Conservation (phyloP, 2,888 invertebrate genomes). For the Drosophila histrio region DNA sequence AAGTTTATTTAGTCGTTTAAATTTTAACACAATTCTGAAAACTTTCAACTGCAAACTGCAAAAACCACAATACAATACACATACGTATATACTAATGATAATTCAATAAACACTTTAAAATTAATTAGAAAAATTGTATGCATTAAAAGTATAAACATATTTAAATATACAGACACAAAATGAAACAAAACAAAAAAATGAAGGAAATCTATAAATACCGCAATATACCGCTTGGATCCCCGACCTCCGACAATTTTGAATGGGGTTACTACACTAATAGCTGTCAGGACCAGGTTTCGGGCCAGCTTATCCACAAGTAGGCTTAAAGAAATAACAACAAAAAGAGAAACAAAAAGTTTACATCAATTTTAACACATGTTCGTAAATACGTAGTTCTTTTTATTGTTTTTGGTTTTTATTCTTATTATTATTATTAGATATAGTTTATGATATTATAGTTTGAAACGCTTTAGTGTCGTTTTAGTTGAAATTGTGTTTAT, state of each 20-base stretch:
- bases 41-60: conserved; percentile 14
- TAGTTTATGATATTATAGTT: conserved; percentile 47
- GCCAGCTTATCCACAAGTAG: conserved; percentile 20
- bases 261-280: not conserved
- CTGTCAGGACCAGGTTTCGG: conserved; percentile 8
- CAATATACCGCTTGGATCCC: conserved; percentile 5
- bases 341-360: not conserved
- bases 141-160: conserved; percentile 44
- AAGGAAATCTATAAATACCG: conserved; percentile 16
- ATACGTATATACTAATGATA: conserved; percentile 58
- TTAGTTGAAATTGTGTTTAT: conserved; percentile 68
- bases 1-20: conserved; percentile 45
- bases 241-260: conserved; percentile 1
- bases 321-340: not conserved
- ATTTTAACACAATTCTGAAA: conserved; percentile 30
- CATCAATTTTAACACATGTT: conserved; percentile 27
- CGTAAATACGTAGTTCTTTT: conserved; percentile 8
- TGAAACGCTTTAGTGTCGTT: conserved; percentile 59
- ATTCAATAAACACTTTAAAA: conserved; percentile 59
- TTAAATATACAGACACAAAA: conserved; percentile 29
- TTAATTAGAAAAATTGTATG: conserved; percentile 75
- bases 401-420: conserved; percentile 19
- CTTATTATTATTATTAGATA: too few relatives aligned
- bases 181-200: conserved; percentile 2
- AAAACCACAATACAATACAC: conserved; percentile 37